Percentiles rank a stretch among this genome's conserved stretches.
Evolutionary conservation across 2,113 vertebrate genomes (phyloP).

Genomic region (Pituophis catenifer): DNA sequence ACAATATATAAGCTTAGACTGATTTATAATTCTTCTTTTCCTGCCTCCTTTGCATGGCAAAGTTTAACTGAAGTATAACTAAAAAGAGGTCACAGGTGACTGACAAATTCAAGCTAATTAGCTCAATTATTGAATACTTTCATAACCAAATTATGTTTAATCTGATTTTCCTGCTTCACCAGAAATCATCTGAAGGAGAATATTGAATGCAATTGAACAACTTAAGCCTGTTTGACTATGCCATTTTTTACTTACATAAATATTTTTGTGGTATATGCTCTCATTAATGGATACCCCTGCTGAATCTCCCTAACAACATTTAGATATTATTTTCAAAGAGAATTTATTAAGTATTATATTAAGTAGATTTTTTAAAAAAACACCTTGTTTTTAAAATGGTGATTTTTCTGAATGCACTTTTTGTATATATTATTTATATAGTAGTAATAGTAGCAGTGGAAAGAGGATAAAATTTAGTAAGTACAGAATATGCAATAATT

Average conservation of each 20-base stretch:
- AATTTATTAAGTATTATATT: conserved; percentile 58
- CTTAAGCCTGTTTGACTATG: conserved; percentile 51
- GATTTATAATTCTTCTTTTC: neutral
- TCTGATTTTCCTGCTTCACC: conserved; percentile 60
- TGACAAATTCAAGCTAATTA: conserved; percentile 67
- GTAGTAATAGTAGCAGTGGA: neutral
- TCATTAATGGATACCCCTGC: conserved; percentile 51
- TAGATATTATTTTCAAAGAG: conserved; percentile 62
- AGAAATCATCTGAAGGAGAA: conserved; percentile 50
- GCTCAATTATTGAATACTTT: conserved; percentile 68
- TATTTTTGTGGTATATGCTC: conserved; percentile 55
- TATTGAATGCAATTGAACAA: conserved; percentile 55
- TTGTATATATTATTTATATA: conserved; percentile 56
- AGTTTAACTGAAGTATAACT: conserved; percentile 50
- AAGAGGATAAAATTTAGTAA: conserved; percentile 44
- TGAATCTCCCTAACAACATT: conserved; percentile 48
- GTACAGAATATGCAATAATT: conserved; percentile 43
- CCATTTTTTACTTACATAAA: conserved; percentile 61
- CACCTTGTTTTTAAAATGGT: conserved; percentile 44
- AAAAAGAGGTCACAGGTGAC: conserved; percentile 65
- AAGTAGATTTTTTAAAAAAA: conserved; percentile 47
- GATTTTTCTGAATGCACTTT: conserved; percentile 62
- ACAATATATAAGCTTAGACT: neutral
- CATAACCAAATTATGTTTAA: conserved; percentile 68
- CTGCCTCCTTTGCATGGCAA: conserved; percentile 31